These are phyloP conservation scores for Branchipolynoe longqiensis DNA, from an alignment of 2,888 invertebrate species.

Conservation along the genomic window DNA sequence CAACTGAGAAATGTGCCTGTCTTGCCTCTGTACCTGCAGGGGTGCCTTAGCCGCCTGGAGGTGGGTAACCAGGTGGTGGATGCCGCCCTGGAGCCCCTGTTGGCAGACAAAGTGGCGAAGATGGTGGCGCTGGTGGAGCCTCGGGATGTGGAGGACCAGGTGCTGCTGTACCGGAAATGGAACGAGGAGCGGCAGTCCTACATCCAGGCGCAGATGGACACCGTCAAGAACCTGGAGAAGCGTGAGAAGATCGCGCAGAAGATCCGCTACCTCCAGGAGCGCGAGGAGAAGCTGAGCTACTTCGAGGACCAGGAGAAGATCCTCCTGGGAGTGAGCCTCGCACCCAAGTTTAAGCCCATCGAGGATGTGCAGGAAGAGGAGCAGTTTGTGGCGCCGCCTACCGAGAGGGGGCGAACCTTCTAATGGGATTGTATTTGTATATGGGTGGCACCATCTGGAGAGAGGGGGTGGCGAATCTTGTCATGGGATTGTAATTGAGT, in stretches of 20 bases:
- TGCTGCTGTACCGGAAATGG: constrained; percentile 37
- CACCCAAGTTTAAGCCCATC: constrained; percentile 58
- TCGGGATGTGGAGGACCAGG: constrained; percentile 60
- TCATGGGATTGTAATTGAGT: too few relatives aligned
- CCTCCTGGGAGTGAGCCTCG: constrained; percentile 64
- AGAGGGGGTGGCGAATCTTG: too few relatives aligned
- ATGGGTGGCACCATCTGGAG: too few relatives aligned
- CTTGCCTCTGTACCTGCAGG: constrained; percentile 52
- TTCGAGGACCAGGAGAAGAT: constrained; percentile 74
- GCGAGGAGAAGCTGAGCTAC: constrained; percentile 74
- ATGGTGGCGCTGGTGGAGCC: constrained; percentile 22
- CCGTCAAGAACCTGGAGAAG: constrained; percentile 47
- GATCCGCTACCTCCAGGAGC: constrained; percentile 59
- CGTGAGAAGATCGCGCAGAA: constrained; percentile 61
- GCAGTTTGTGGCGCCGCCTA: constrained; percentile 67
- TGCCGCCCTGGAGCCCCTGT: constrained; percentile 43
- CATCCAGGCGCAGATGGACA: constrained; percentile 44
- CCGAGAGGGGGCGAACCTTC: constrained; percentile 61
- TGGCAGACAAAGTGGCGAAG: constrained; percentile 45
- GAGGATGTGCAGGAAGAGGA: constrained; percentile 67
- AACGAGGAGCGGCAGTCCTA: constrained; percentile 4
- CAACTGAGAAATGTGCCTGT: too few relatives aligned
- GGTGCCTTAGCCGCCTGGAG: constrained; percentile 41
- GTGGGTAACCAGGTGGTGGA: constrained; percentile 48
- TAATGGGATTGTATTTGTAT: too few relatives aligned